Evolutionary conservation across 2,113 vertebrate genomes (phyloP).

Genomic region (Empidonax alnorum): DNA sequence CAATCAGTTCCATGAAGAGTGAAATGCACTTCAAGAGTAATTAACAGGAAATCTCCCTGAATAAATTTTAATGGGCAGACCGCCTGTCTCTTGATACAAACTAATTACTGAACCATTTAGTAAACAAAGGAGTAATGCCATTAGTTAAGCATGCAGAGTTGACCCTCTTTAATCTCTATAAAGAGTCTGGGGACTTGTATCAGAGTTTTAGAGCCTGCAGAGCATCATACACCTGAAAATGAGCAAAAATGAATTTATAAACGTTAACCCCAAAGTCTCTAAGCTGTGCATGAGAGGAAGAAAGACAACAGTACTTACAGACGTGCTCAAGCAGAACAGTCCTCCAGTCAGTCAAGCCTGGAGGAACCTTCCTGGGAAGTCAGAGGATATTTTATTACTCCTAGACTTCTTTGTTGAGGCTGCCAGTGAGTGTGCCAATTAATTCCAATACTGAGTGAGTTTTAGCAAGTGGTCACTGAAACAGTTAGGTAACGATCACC

Average conservation of each 20-base stretch:
- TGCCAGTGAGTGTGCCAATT: not conserved
- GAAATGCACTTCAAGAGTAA: not conserved
- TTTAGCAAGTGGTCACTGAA: not conserved
- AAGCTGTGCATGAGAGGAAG: rapidly evolving
- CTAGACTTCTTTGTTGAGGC: not conserved
- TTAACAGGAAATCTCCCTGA: not conserved
- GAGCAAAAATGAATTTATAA: not conserved
- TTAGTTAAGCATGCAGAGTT: not conserved
- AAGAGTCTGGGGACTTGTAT: not conserved
- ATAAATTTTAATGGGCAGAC: not conserved
- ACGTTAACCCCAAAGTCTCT: not conserved
- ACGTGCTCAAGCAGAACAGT: not conserved
- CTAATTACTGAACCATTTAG: not conserved
- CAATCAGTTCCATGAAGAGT: not conserved
- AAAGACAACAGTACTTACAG: not conserved
- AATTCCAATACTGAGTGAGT: not conserved
- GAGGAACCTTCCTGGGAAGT: not conserved
- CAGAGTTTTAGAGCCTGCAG: not conserved
- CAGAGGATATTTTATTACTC: not conserved
- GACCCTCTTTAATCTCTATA: not conserved
- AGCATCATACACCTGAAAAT: not conserved
- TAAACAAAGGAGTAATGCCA: conserved; percentile 22
- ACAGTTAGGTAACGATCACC: not conserved
- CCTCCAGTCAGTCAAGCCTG: not conserved
- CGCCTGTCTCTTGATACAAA: not conserved